Conservation (phyloP, 2,113 vertebrate genomes). For the Scopus umbretta region DNA sequence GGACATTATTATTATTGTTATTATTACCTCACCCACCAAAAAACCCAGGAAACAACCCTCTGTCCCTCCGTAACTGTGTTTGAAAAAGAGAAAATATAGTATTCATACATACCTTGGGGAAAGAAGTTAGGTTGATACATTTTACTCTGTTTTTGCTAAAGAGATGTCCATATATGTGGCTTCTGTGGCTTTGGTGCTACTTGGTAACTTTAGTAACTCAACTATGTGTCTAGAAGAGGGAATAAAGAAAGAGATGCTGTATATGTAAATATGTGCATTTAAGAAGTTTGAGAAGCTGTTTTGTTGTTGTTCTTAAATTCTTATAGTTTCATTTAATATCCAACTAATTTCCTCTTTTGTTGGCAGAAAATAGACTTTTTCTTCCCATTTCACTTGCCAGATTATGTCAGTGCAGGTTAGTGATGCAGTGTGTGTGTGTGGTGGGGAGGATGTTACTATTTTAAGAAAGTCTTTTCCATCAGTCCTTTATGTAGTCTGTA, state of each 20-base stretch:
- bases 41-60: background rate
- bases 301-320: background rate
- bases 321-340: background rate
- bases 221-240: background rate
- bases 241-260: background rate
- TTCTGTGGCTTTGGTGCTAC: background rate
- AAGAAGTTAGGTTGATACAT: background rate
- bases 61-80: background rate
- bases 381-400: background rate
- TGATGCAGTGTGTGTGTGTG: background rate
- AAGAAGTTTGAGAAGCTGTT: background rate
- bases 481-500: background rate
- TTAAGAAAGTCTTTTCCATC: background rate
- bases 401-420: background rate
- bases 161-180: background rate
- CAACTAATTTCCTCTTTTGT: background rate
- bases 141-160: background rate
- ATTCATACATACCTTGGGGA: background rate
- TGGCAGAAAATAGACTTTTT: background rate
- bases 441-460: background rate
- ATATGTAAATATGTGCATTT: background rate
- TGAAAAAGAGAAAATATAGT: background rate
- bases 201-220: background rate
- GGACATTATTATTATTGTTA: no score
- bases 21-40: no score